Base-by-base conservation (phyloP, 2,797 vertebrate species). In the Antrozous pallidus region DNA sequence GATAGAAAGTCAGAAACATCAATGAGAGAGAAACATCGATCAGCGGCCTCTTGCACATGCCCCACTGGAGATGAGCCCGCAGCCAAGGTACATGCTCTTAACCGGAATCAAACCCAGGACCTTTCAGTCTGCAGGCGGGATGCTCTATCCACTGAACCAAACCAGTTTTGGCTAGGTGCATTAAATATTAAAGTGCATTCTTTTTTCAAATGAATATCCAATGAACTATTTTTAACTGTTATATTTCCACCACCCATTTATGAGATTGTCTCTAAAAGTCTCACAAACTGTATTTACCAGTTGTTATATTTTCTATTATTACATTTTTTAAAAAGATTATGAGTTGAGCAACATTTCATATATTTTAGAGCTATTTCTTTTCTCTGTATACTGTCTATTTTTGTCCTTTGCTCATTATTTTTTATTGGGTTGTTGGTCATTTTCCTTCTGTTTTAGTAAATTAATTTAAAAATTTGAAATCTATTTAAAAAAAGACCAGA, bases 381-480 rank as follows among this genome's bases (percentile, higher is more conserved):
- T 74, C 61, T 84, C 61, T 84, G 24, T 84, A 22, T 73, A 42
- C 1, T 78, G 28, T 42, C 36, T 36, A 81, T 71, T 94, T 71
- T 18, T 49, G 8, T 70, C 14, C 63, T 95, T 78, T 70, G 38
- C 5, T 54, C n/a, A 67, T 67, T 70, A 67, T 80, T 74, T 88
- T 78, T 42, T 42, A 24, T 45, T 75, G 28, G 6, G 3, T 36
- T 51, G 4, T 77, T 90, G 69, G 49, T 61, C 22, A 17, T 81
- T 77, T 85, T 71, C 54, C 17, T 56, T 65, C 33, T 36, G 18
- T 80, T 83, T 93, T 63, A 69, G 38, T 28, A 67, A 83, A 67
- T 65, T 88, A 86, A 81, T 80, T 93, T 49, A 88, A 88, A 95
- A 51, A 40, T 28, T 77, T 86, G 40, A 83, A 67, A 38, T 78